phyloP scores from a whole-genome alignment of 1,140 invertebrate species.

The Galendromus occidentalis region DNA sequence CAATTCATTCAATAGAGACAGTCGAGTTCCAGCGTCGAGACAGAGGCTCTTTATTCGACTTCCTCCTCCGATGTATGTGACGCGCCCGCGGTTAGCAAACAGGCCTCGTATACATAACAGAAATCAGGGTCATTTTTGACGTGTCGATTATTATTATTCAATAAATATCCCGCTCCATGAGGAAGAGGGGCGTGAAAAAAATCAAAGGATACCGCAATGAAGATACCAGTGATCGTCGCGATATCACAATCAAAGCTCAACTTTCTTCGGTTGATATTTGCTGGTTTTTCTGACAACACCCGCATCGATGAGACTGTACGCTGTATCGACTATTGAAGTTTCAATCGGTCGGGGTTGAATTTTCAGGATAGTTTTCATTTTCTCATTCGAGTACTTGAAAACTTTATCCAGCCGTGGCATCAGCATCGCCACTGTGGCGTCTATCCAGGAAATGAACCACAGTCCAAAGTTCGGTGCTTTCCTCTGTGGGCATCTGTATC shows the following conservation, averaged over 20 bases:
- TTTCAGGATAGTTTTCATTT: conserved; percentile 29
- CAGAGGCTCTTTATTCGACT: too few species aligned
- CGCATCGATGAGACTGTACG: conserved; percentile 31
- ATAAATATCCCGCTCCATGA: too few species aligned
- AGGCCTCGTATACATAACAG: too few species aligned
- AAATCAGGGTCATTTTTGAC: too few species aligned
- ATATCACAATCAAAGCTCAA: background rate
- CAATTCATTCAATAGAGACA: too few species aligned
- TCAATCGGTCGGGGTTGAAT: conserved; percentile 25
- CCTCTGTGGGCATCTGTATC: conserved; percentile 22
- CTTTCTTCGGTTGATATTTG: conserved; percentile 22
- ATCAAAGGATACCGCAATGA: too few species aligned
- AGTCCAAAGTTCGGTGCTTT: conserved; percentile 8
- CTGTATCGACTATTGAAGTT: conserved; percentile 32
- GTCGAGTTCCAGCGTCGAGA: too few species aligned
- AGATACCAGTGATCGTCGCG: too few species aligned
- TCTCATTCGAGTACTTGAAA: conserved; percentile 4
- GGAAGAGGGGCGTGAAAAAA: too few species aligned
- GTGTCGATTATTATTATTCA: too few species aligned
- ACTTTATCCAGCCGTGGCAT: conserved; percentile 2
- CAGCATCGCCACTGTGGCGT: conserved; percentile 5
- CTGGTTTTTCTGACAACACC: conserved; percentile 31
- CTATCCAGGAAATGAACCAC: conserved; percentile 8
- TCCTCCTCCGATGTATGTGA: too few species aligned
- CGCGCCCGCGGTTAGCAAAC: too few species aligned